phyloP scores from a whole-genome alignment of 2,888 invertebrate species.

The Tetrapedia diversipes region DNA sequence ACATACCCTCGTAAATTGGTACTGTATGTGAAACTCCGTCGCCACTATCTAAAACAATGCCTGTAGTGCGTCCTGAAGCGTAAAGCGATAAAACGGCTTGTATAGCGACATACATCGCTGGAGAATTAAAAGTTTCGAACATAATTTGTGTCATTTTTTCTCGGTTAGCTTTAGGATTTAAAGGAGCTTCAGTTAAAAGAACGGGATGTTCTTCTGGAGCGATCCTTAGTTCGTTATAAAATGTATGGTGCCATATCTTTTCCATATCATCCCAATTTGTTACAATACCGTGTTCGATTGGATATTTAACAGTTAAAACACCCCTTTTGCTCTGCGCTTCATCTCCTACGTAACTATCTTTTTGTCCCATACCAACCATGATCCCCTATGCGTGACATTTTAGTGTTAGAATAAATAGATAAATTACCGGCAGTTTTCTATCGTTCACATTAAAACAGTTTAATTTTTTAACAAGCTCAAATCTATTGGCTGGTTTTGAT shows the following conservation, averaged over 20 bases:
- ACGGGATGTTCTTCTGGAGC: conserved; percentile 92
- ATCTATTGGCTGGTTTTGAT: neutral
- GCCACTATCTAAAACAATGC: conserved; percentile 84
- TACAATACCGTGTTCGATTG: conserved; percentile 90
- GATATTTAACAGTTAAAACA: conserved; percentile 87
- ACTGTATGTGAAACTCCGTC: conserved; percentile 83
- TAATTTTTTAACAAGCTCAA: neutral
- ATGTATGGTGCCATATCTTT: conserved; percentile 94
- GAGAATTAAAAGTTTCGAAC: conserved; percentile 86
- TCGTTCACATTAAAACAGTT: neutral
- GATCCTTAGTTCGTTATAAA: conserved; percentile 91
- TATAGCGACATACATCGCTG: conserved; percentile 83
- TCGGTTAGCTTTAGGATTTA: conserved; percentile 91
- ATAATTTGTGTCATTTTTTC: conserved; percentile 90
- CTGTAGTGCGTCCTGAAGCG: conserved; percentile 84
- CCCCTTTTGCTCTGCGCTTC: conserved; percentile 86
- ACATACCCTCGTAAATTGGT: conserved; percentile 84
- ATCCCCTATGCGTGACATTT: conserved; percentile 71
- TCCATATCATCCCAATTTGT: conserved; percentile 95
- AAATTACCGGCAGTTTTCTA: neutral
- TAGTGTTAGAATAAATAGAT: neutral
- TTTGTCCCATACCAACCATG: conserved; percentile 81
- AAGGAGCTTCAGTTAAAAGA: conserved; percentile 91
- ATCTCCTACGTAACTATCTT: conserved; percentile 85
- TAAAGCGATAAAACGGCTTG: conserved; percentile 83